These are phyloP conservation scores for Panulirus ornatus DNA, from an alignment of 1,140 invertebrate genomes.

Conservation along the genomic window DNA sequence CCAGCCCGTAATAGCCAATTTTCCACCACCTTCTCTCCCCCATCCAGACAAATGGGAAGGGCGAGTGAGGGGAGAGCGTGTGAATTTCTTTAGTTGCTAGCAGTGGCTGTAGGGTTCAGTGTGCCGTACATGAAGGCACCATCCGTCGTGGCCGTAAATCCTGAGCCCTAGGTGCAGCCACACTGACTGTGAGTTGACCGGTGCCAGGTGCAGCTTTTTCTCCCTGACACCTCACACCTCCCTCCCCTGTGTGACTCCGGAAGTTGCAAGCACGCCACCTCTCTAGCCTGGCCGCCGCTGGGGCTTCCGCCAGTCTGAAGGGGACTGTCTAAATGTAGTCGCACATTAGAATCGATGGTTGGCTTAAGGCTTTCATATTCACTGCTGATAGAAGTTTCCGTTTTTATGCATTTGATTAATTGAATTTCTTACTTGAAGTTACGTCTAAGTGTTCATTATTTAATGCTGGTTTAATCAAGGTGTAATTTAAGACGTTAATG, in stretches of 20 bases:
- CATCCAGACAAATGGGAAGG: constrained; percentile 59
- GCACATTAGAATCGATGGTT: too few species aligned
- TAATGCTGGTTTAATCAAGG: too few species aligned
- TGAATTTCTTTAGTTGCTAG: constrained; percentile 48
- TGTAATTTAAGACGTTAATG: too few species aligned
- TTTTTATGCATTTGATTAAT: too few species aligned
- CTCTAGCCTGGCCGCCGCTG: too few species aligned
- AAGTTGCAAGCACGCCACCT: constrained; percentile 25
- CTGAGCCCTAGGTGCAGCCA: background rate
- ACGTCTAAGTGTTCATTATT: too few species aligned
- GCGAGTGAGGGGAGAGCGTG: constrained; percentile 44
- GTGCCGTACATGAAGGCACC: background rate
- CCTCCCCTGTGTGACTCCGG: background rate
- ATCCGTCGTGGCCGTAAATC: background rate
- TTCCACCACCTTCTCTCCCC: constrained; percentile 64
- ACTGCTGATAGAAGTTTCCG: too few species aligned
- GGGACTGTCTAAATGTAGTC: too few species aligned
- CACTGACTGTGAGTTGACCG: background rate
- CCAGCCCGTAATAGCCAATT: constrained; percentile 64
- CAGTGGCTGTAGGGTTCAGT: background rate
- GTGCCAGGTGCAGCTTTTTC: constrained; percentile 52
- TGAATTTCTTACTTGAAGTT: too few species aligned
- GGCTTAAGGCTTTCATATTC: too few species aligned
- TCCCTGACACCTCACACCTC: constrained; percentile 10
- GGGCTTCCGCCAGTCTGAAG: too few species aligned